phyloP scores from a whole-genome alignment of 2,113 vertebrate species.

The Brachionichthys hirsutus region DNA sequence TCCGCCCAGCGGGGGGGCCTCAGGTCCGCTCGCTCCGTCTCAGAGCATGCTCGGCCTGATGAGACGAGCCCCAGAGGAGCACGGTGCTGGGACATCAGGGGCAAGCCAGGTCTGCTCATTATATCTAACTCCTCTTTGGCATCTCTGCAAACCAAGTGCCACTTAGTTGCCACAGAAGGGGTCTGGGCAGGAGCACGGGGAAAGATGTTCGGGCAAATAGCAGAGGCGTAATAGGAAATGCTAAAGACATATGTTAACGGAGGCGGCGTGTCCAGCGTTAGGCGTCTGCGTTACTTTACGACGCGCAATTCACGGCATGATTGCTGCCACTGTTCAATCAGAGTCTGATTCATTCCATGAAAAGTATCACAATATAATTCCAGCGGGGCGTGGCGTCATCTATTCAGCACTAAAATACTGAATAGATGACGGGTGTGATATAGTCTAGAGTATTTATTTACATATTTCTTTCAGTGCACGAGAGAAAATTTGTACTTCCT shows the following conservation, averaged over 20 bases:
- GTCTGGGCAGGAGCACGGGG: slow-evolving; percentile 69
- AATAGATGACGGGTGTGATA: not conserved
- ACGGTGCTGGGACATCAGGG: slow-evolving; percentile 72
- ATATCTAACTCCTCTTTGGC: slow-evolving; percentile 80
- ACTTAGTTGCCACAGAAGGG: slow-evolving; percentile 78
- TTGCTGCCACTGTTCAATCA: slow-evolving; percentile 2
- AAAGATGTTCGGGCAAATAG: slow-evolving; percentile 74
- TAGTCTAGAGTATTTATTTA: slow-evolving; percentile 24
- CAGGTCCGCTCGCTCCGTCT: slow-evolving; percentile 70
- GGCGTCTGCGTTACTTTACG: no score
- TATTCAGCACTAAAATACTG: not conserved
- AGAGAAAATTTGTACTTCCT: slow-evolving; percentile 23
- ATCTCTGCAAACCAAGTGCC: slow-evolving; percentile 82
- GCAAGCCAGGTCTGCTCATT: slow-evolving; percentile 80
- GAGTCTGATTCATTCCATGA: slow-evolving; percentile 8
- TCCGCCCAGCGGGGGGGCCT: slow-evolving; percentile 75
- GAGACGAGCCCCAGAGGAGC: slow-evolving; percentile 73
- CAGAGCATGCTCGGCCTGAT: slow-evolving; percentile 67
- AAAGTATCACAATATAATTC: not conserved
- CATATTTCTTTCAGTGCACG: slow-evolving; percentile 36
- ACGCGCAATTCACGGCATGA: no score
- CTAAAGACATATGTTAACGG: slow-evolving; percentile 51
- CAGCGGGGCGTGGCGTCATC: not conserved
- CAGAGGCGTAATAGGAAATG: slow-evolving; percentile 68
- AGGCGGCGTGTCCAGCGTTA: slow-evolving; percentile 12